Base-by-base conservation (phyloP, 2,888 invertebrate genomes). In the Xestia xanthographa region DNA sequence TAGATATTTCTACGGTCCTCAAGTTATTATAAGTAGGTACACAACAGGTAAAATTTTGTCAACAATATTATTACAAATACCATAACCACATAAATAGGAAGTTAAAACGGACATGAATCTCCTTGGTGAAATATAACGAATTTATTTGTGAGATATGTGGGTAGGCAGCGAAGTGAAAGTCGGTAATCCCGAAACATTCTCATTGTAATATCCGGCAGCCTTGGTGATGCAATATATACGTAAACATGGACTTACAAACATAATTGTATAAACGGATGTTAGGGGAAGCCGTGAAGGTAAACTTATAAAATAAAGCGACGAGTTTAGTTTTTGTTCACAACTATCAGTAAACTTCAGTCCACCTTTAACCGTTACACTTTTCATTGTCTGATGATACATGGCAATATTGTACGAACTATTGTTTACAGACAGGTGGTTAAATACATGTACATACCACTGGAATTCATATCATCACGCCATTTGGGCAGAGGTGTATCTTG, bases 201-300 rank as follows among this genome's bases (percentile, higher is more conserved):
- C 66, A 73, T 83, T 77, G 77, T 80, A 85, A 86, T 86, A 86
- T 85, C 86, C 86, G 80, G 72, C 66, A 56, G 43, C 58, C 29
- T 53, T 22, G 1, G 75, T 45, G 34, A 68, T 63, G 77, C 67
- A 66, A 62, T 78, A 71, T n/a, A n/a, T n/a, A n/a, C n/a, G n/a
- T 63, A 53, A 68, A 62, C 41, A 38, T 22, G 29, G 62, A 29
- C 62, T 20, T 29, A 53, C 29, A 22, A 5, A 71, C 9, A 9
- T 17, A 48, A 58, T 22, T 60, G 9, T 17, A n/a, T n/a, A 1
- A 63, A 62, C 17, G 12, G 38, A 38, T 70, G 26, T 43, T 38
- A n/a, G 9, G 29, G 62, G 9, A 17, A 22, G 34, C 29, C 43
- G 43, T 43, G 22, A 43, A 5, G n/a, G 11, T 53, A 20, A 11